Percentiles rank a stretch among this genome's conserved stretches.
Conservation (phyloP, 2,888 invertebrate genomes). For the Ethmia dodecea region DNA sequence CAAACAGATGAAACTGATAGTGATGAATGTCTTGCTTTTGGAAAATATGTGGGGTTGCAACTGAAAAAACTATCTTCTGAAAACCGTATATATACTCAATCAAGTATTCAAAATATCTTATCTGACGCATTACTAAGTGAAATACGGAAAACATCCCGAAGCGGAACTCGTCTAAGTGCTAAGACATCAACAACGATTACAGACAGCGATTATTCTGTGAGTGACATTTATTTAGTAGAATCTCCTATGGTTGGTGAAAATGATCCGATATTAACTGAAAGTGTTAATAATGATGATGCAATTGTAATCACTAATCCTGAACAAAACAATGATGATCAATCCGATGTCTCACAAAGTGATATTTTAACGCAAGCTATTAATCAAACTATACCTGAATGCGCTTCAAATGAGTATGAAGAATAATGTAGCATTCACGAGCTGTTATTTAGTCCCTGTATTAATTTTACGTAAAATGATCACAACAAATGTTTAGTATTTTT, state of each 20-base stretch:
- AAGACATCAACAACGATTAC: too few species aligned
- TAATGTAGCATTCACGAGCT: not conserved
- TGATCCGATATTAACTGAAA: too few species aligned
- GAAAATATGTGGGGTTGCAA: not conserved
- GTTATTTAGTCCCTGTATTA: not conserved
- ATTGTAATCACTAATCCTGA: too few species aligned
- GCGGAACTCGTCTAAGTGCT: too few species aligned
- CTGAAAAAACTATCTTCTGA: not conserved
- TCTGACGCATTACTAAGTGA: too few species aligned
- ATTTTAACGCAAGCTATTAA: not conserved
- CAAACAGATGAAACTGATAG: not conserved
- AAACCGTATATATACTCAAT: not conserved
- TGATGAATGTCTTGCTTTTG: not conserved
- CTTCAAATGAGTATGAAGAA: not conserved
- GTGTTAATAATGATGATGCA: too few species aligned
- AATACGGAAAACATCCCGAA: too few species aligned
- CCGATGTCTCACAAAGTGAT: too few species aligned
- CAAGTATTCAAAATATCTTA: not conserved
- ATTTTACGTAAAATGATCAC: not conserved
- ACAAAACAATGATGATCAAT: too few species aligned
- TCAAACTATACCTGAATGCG: not conserved
- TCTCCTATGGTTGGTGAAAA: too few species aligned
- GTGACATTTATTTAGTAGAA: too few species aligned
- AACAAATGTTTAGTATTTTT: not conserved
- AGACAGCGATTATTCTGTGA: too few species aligned